These are phyloP conservation scores for Brenthis hecate DNA, from an alignment of 2,888 invertebrate species.

Conservation along the genomic window DNA sequence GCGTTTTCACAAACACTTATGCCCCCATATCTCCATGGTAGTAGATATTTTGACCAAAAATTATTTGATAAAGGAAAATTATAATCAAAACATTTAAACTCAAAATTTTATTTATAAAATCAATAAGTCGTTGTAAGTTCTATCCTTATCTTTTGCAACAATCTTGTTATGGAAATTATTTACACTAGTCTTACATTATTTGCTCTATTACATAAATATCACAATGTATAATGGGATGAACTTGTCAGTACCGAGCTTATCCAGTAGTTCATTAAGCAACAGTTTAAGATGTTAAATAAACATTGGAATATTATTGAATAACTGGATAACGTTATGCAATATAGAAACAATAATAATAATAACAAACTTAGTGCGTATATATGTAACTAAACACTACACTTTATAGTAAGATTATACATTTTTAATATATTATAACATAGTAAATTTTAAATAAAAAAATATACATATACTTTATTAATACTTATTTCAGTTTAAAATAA, in stretches of 20 bases:
- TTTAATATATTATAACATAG: too few species aligned
- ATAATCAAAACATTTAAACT: too few species aligned
- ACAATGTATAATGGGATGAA: constrained; percentile 59
- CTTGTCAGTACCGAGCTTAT: constrained; percentile 57
- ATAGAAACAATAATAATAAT: constrained; percentile 17
- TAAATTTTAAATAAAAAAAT: too few species aligned
- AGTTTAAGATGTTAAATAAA: constrained; percentile 81
- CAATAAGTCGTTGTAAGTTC: background rate
- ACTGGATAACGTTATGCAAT: constrained; percentile 58
- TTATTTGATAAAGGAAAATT: too few species aligned
- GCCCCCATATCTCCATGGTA: too few species aligned
- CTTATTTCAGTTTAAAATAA: too few species aligned
- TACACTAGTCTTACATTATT: constrained; percentile 27
- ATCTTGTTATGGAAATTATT: constrained; percentile 12
- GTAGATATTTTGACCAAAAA: too few species aligned
- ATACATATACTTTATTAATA: too few species aligned
- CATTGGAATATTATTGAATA: constrained; percentile 78
- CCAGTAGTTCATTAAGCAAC: constrained; percentile 73
- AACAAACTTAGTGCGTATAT: too few species aligned
- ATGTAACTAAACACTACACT: too few species aligned
- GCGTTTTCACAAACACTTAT: too few species aligned
- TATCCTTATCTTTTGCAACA: background rate
- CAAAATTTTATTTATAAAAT: background rate
- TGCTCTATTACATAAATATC: constrained; percentile 27
- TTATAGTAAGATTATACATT: too few species aligned